Base-by-base conservation (phyloP, 1,140 invertebrate genomes). In the Pogonomyrmex barbatus region DNA sequence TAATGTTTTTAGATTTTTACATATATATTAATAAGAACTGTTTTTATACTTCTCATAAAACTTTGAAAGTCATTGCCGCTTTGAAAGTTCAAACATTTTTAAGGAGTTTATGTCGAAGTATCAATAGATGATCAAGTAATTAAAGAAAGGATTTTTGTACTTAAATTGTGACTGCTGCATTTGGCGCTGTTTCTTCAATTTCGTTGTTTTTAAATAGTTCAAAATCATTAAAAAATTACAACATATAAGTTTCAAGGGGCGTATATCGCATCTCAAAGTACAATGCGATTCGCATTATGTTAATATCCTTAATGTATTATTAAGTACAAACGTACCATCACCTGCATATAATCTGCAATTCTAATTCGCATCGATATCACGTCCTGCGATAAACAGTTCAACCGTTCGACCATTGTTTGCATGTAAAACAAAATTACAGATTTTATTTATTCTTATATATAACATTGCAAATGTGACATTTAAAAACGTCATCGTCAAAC, bases 271-370 rank as follows among this genome's bases (percentile, higher is more conserved):
- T 82, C 79, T 83, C n/a, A 73, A 83, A 83, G 42, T 83, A 83
- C 54, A 83, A 83, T 83, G 42, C 67, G 67, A 71, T 58, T 70
- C 24, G 65, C 79, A 73, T 58, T 83, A 83, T 83, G 79, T 75
- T 83, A 83, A 83, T 83, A 17, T 58, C 54, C 47, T 82, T 82
- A 82, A 82, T 82, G 67, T 82, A 83, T 75, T 75, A 62, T 83
- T 47, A 83, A 83, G 54, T 75, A 73, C 79, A 10, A 82, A 45
- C 24, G 52, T 60, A 82, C 42, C 54, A 47, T 82, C 67, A 60
- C 68, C 68, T 83, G 68, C 54, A 60, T 73, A 75, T 50, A 73
- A 83, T 83, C 65, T 81, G 78, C 78, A 81, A 81, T 81, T 24
- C 65, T 70, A 81, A 81, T 68, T 52, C 45, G 24, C 47, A 47